Evolutionary conservation across 2,888 invertebrate species (phyloP).

Genomic region (Leptura quadrifasciata): DNA sequence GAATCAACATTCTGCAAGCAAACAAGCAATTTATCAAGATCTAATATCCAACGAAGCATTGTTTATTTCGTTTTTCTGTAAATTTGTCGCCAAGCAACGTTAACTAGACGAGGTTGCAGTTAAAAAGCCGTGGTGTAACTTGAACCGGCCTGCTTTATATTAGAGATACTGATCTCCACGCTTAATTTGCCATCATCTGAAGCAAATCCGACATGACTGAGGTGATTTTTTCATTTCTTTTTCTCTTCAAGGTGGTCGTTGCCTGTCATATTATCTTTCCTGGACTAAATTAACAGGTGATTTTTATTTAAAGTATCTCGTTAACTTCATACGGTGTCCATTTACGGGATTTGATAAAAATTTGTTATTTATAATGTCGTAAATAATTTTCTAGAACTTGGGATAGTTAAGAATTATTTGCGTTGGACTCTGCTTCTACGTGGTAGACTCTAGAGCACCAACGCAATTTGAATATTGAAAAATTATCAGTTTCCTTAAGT

Average conservation of each 20-base stretch:
- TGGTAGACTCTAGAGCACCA: too few relatives aligned
- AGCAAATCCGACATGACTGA: conserved; percentile 61
- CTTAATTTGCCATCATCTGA: conserved; percentile 63
- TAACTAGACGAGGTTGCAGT: conserved; percentile 39
- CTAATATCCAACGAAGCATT: conserved; percentile 25
- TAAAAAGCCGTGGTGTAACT: conserved; percentile 48
- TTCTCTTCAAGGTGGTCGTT: conserved; percentile 65
- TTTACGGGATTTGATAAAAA: background rate
- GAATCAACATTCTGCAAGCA: conserved; percentile 21
- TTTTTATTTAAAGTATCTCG: conserved; percentile 63
- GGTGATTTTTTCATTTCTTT: conserved; percentile 54
- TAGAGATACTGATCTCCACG: conserved; percentile 60
- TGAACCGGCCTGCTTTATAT: conserved; percentile 54
- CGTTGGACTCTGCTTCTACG: too few relatives aligned
- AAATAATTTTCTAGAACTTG: background rate
- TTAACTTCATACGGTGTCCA: conserved; percentile 26
- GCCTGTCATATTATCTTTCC: conserved; percentile 64
- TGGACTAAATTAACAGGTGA: conserved; percentile 63
- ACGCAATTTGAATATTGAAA: too few relatives aligned
- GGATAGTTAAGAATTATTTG: background rate
- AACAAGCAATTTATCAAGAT: conserved; percentile 32
- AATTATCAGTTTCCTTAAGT: too few relatives aligned
- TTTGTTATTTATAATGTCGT: background rate
- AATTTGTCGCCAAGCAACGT: conserved; percentile 38
- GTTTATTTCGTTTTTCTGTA: conserved; percentile 38